Base-by-base conservation (phyloP, 1,140 invertebrate genomes). In the Oncopodura yosiiana region DNA sequence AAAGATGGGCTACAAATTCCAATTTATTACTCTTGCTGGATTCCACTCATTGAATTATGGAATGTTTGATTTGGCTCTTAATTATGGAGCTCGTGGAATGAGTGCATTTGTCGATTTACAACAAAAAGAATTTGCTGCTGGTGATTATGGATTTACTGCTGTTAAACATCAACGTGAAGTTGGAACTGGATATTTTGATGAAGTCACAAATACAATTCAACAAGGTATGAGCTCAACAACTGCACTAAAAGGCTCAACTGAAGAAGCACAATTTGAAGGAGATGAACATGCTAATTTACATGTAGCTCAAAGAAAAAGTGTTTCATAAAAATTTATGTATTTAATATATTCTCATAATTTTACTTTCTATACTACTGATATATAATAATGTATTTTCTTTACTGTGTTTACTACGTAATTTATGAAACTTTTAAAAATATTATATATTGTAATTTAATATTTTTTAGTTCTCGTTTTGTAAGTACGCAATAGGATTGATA, bases 151-250 rank as follows among this genome's bases (percentile, higher is more conserved):
- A 26, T 71, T 70, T 53, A 70, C 69, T 3, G 70, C 70, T 6
- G 69, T 72, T n/a, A 71, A 71, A 49, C 69, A 71, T 61, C 69
- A 71, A 51, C 60, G 70, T 12, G 69, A 71, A 63, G 69, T 71
- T 21, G 69, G 69, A 27, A 72, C 69, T 23, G 69, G 70, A 9
- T 71, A 71, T 49, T 71, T 71, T 52, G 69, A 71, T 46, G 55
- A 65, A 12, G 66, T 71, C 14, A 61, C 62, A 3, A 62, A 60
- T 44, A 66, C 68, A 14, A 64, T 68, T 34, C 60, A 71, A 41
- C 69, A 69, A 32, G 70, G 69, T 16, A n/a, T 56, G 3, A 66
- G 66, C 23, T 67, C 65, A 1, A 70, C 68, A 0, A 65, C 67
- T 37, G 69, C 69, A 14, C 56, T 71, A 0, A 66, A 64, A 4